Conservation (phyloP, 2,888 invertebrate species). For the Cremastinae sp. region DNA sequence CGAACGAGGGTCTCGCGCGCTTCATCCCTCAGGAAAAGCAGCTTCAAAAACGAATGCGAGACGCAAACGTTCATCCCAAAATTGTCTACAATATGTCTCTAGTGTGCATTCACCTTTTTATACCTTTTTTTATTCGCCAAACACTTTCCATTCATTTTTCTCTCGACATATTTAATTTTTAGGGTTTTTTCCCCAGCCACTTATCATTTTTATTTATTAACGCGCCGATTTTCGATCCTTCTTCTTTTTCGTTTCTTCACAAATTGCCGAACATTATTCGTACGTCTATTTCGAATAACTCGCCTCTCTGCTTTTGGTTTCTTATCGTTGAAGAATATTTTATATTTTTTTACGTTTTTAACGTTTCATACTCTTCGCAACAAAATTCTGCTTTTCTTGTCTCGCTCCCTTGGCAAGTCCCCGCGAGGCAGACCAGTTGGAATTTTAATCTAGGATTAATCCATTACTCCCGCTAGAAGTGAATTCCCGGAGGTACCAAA, state of each 20-base stretch:
- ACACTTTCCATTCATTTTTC: too few relatives aligned
- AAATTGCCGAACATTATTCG: too few relatives aligned
- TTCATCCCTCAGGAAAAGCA: conserved; percentile 25
- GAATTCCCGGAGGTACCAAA: conserved; percentile 61
- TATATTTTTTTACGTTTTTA: not conserved
- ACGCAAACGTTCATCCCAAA: not conserved
- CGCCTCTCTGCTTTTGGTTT: too few relatives aligned
- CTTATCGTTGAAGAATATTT: not conserved
- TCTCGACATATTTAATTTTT: too few relatives aligned
- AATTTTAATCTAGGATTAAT: conserved; percentile 62
- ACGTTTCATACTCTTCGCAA: conserved; percentile 22
- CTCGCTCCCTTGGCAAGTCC: not conserved
- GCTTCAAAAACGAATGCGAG: not conserved
- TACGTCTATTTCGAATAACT: too few relatives aligned
- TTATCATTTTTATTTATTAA: too few relatives aligned
- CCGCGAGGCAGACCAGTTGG: conserved; percentile 52
- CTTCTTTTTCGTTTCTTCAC: too few relatives aligned
- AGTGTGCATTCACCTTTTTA: not conserved
- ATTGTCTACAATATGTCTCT: not conserved
- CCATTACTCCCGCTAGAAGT: conserved; percentile 62
- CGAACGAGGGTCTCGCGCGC: conserved; percentile 12
- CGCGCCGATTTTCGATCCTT: too few relatives aligned
- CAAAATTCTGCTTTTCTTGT: conserved; percentile 31
- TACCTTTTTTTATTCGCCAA: not conserved
- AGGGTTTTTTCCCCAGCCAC: too few relatives aligned